Base-by-base conservation (phyloP, 1,140 invertebrate genomes). In the Heliothis virescens region DNA sequence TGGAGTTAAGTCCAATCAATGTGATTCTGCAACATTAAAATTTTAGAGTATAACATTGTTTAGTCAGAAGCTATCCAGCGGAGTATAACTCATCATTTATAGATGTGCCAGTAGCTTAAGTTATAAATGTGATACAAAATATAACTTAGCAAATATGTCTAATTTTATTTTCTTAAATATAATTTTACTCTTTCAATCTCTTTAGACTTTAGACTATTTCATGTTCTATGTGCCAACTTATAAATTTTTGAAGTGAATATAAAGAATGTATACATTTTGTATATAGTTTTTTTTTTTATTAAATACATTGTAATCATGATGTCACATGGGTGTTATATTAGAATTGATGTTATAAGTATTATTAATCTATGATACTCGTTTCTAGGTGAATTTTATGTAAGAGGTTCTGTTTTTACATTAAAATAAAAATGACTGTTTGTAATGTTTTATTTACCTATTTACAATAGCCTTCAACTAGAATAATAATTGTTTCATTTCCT, bases 401-500 rank as follows among this genome's bases (percentile, higher is more conserved):
- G 84, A 90, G 88, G 84, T 90, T 92, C 80, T 91, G 91, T 93
- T 92, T 93, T 91, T 92, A 92, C 86, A 93, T 85, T 90, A 90
- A 93, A 92, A 83, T 85, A 83, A 90, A 86, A 86, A 85, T 91
- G 84, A 89, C 86, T 91, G 91, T 93, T 91, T 71, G 53, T 73
- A 52, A 69, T 87, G 71, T 90, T 89, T 90, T 85, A 82, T 87
- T 85, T 83, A 65, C 52, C 57, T 53, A 41, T 9, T 41, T 18
- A 55, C 26, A 29, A 29, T 26, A 55, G 53, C 13, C 34, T 41
- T 41, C 4, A 41, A 41, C 34, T 41, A 26, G 21, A 26, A 2
- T 26, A 26, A 26, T 26, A 26, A 26, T 26, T 26, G 21, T 26
- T 26, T 26, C 21, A 1, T 1, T 26, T 2, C 1, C 21, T 26